Conservation (phyloP, 2,888 invertebrate species). For the Resseliella maxima region DNA sequence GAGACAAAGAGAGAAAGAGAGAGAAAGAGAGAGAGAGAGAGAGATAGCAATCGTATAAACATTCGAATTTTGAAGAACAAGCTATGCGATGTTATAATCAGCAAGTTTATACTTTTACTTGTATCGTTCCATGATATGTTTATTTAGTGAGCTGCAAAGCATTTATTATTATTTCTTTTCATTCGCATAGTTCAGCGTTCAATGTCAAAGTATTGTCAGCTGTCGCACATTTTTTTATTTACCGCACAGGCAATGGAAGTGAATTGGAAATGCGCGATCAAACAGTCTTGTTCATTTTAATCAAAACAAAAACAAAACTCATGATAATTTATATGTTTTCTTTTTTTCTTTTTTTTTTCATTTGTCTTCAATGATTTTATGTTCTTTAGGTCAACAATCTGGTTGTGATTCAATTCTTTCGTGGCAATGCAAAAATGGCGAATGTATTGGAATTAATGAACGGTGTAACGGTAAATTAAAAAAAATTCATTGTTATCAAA, state of each 20-base stretch:
- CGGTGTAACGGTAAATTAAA: conserved; percentile 65
- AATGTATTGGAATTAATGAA: conserved; percentile 57
- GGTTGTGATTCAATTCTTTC: conserved; percentile 39
- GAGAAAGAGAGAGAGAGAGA: too few species aligned
- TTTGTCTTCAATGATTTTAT: background rate
- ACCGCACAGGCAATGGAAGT: too few species aligned
- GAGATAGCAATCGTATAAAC: too few species aligned
- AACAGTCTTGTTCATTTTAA: background rate
- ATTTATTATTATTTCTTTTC: background rate
- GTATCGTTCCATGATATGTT: background rate
- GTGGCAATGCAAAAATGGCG: conserved; percentile 57
- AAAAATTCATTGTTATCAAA: too few species aligned
- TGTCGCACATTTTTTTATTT: too few species aligned
- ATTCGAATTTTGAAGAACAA: too few species aligned
- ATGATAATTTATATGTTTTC: conserved; percentile 25
- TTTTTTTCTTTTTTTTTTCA: background rate
- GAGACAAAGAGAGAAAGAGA: too few species aligned
- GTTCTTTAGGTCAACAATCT: conserved; percentile 47
- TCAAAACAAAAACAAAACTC: background rate
- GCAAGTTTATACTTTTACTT: background rate
- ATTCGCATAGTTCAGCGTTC: background rate
- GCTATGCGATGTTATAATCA: background rate
- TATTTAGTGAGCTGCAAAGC: background rate
- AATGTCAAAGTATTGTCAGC: conserved; percentile 1
- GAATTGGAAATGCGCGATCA: too few species aligned